Evolutionary conservation across 2,113 vertebrate genomes (phyloP).

Genomic region (Dasyprocta punctata): DNA sequence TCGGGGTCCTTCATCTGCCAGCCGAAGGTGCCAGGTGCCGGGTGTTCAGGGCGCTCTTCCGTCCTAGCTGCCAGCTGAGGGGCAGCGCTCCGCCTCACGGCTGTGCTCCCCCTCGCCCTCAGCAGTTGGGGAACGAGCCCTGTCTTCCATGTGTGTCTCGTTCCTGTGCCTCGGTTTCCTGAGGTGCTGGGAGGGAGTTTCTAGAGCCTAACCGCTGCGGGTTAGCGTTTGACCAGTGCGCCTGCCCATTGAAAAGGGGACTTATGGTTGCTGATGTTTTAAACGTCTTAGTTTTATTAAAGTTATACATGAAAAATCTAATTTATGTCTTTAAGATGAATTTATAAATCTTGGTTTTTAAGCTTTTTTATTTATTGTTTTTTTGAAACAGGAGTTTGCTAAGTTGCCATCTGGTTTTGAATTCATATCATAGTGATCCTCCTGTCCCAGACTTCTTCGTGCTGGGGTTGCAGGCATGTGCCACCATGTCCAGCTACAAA

Average conservation of each 20-base stretch:
- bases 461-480: not conserved
- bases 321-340: conserved; percentile 9
- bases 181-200: not conserved
- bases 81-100: not conserved
- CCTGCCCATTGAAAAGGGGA: not conserved
- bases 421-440: too few relatives aligned
- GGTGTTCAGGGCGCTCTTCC: not conserved
- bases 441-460: not conserved
- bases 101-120: not conserved
- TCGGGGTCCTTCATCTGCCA: not conserved
- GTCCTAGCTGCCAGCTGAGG: not conserved
- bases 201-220: not conserved
- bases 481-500: not conserved
- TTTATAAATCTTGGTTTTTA: not conserved
- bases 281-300: conserved; percentile 45
- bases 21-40: too few relatives aligned
- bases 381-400: not conserved
- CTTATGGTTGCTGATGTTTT: not conserved
- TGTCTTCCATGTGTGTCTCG: too few relatives aligned
- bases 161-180: not conserved
- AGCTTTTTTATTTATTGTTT: not conserved
- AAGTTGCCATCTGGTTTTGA: not conserved
- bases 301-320: not conserved
- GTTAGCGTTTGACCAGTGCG: not conserved
- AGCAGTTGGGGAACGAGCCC: not conserved